Percentiles rank a stretch among this genome's conserved stretches.
phyloP scores from a whole-genome alignment of 2,797 vertebrate species.

The Margarornis squamiger region DNA sequence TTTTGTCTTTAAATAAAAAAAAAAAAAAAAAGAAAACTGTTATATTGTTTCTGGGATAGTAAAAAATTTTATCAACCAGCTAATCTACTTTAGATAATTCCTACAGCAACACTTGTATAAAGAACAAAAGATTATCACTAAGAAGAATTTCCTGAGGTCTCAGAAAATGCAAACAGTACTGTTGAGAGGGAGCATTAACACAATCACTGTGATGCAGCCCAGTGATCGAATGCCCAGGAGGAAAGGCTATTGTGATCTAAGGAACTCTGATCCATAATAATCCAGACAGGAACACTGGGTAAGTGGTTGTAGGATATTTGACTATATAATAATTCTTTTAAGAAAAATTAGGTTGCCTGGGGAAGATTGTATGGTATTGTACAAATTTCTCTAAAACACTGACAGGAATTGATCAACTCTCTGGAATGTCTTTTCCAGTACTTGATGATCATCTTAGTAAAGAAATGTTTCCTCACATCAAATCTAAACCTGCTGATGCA shows the following conservation, averaged over 20 bases:
- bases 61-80: not conserved
- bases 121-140: not conserved
- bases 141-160: not conserved
- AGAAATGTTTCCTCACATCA: not conserved
- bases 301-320: not conserved
- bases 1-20: not conserved
- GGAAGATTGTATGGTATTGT: not conserved
- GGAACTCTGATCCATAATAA: not conserved
- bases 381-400: not conserved
- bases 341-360: not conserved
- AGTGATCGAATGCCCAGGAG: not conserved
- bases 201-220: not conserved
- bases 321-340: not conserved
- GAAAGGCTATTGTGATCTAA: not conserved
- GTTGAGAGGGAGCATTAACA: not conserved
- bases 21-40: not conserved
- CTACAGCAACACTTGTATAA: not conserved
- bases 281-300: not conserved
- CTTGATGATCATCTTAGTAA: not conserved
- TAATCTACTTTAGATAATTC: not conserved
- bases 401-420: not conserved
- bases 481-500: not conserved
- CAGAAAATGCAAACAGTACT: not conserved
- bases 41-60: not conserved
- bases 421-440: not conserved